Base-by-base conservation (phyloP, 1,140 invertebrate genomes). In the Listronotus bonariensis region DNA sequence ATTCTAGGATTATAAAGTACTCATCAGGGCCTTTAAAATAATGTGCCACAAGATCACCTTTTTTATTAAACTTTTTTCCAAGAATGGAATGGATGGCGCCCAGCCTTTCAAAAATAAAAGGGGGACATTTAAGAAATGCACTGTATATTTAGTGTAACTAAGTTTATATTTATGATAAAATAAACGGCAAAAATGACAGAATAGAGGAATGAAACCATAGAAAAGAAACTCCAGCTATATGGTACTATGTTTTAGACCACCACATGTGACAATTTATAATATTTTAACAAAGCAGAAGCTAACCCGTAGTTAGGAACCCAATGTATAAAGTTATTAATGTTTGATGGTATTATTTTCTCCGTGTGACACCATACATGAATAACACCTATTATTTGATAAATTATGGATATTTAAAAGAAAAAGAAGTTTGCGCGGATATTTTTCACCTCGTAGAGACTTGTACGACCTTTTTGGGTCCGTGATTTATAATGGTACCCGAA, bases 211-310 rank as follows among this genome's bases (percentile, higher is more conserved):
- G 7, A 45, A 8, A 3, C 8, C n/a, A n/a, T n/a, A n/a, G 42
- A 45, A 45, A 45, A 45, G 7, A 45, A 8, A 3, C 8, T 7
- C 17, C 3, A 12, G 17, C 7, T 61, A 52, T 15, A 52, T 61
- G 58, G 58, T 52, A 41, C 34, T 32, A 12, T 17, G n/a, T 26
- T 42, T 52, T 52, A 32, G 75, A 74, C 75, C 75, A 76, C 75
- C 75, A 51, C 62, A 71, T 70, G 73, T 73, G 74, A 76, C 75
- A 75, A 75, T 76, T 74, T 72, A 74, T 74, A 72, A 76, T 74
- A 72, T 73, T 75, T 74, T 72, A 71, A 75, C 71, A 73, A 75
- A 71, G 70, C 70, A 67, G 74, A 43, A 61, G 58, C 48, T 72
- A 75, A 75, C 74, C 60, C 62, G 67, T 58, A 65, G 55, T 41